A percentile compares a stretch with the other conserved stretches of the same genome.
Conservation (phyloP, 1,140 invertebrate species). For the Neodiprion virginianus region DNA sequence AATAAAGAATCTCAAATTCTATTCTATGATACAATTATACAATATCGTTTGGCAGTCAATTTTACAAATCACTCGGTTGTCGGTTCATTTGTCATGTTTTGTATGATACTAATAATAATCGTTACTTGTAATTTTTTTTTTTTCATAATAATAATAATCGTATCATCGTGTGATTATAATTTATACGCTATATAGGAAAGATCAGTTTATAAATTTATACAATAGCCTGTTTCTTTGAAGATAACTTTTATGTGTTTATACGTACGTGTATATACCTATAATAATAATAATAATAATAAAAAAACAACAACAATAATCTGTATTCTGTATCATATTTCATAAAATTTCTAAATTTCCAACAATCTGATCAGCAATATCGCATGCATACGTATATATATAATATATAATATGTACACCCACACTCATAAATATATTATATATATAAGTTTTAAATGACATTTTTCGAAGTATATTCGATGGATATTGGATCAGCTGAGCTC, state of each 20-base stretch:
- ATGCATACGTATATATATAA: background rate
- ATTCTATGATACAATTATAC: conserved; percentile 1
- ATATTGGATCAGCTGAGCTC: too few relatives aligned
- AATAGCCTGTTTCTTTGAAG: conserved; percentile 40
- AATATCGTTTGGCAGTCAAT: conserved; percentile 29
- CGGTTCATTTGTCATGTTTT: background rate
- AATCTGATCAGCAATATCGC: background rate
- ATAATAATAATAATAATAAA: too few relatives aligned
- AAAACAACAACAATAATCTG: too few relatives aligned
- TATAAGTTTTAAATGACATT: too few relatives aligned
- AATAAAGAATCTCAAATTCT: too few relatives aligned
- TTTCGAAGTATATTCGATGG: too few relatives aligned
- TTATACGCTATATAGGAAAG: conserved; percentile 47
- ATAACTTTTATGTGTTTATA: too few relatives aligned
- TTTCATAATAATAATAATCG: conserved; percentile 38
- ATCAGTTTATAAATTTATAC: conserved; percentile 13
- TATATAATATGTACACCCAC: background rate
- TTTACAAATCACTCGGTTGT: conserved; percentile 12
- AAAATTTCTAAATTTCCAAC: background rate
- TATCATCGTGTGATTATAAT: conserved; percentile 44
- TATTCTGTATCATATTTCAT: too few relatives aligned
- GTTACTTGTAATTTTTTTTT: background rate
- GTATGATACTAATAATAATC: background rate
- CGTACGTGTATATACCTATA: too few relatives aligned
- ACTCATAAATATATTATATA: background rate